Evolutionary conservation across 2,113 vertebrate species (phyloP), one percentile per base, ranked within the genome.

Genomic region (Anseranas semipalmata): DNA sequence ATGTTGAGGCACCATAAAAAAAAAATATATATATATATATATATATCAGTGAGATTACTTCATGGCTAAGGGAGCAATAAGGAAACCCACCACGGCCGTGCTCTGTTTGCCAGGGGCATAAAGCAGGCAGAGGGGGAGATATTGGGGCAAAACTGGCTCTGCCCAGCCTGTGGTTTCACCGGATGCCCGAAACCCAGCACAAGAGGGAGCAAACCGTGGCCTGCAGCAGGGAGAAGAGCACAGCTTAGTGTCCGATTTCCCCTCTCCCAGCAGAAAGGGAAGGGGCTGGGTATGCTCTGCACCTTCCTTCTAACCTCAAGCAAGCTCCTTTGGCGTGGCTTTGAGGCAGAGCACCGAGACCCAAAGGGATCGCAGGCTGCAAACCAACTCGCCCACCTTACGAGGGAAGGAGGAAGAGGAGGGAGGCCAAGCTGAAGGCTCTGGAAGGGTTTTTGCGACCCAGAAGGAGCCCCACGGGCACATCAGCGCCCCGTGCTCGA

Each of bases 401-500:
- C 13, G 6, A 35, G 27, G 15, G 35, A 37, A 7, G 22, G 59
- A n/a, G 33, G 45, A 7, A 20, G 1, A 48, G 41, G 2, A 1
- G 28, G 28, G 27, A 3, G 1, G 7, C 3, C 35, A 10, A 25
- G 48, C 46, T 2, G 28, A 11, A 41, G 0, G 2, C 15, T 7
- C 16, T 5, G 20, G 50, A 13, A 15, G 19, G 32, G 21, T 3
- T 48, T 27, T 12, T 2, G 21, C 0, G 8, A 11, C 10, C 25
- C 2, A 12, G 22, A 11, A n/a, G 77, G 43, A 35, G 43, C 3
- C 1, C n/a, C 21, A 37, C 10, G 33, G 71, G 30, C 7, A 13
- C 48, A 18, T 5, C 2, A 0, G 8, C 0, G 2, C n/a, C 28
- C 4, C 1, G 15, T 1, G 6, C 4, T 9, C 1, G 2, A 33